Conservation (phyloP, 2,113 vertebrate genomes). For the Antechinus stuartii region DNA sequence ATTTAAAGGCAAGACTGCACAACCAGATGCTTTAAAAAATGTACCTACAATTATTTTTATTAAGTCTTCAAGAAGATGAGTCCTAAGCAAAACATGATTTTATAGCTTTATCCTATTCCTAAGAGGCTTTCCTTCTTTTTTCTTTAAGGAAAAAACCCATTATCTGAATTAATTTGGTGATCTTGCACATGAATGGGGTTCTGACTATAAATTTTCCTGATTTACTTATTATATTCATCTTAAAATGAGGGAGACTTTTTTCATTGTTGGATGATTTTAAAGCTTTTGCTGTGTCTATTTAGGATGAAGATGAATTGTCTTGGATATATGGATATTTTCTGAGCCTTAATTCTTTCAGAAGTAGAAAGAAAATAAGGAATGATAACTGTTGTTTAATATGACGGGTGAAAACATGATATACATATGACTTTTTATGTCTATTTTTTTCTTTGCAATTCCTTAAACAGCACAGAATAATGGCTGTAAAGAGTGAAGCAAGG, state of each 20-base stretch:
- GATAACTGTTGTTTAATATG: constrained; percentile 41
- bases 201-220: constrained; percentile 56
- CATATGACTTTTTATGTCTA: not conserved
- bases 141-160: not conserved
- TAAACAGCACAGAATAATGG: constrained; percentile 35
- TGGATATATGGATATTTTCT: constrained; percentile 40
- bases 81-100: constrained; percentile 52
- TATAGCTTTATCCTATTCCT: constrained; percentile 34
- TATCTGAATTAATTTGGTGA: constrained; percentile 7
- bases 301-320: not conserved
- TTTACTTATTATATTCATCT: constrained; percentile 59
- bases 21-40: constrained; percentile 44
- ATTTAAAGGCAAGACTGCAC: constrained; percentile 27
- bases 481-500: constrained; percentile 26
- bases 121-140: not conserved
- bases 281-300: not conserved
- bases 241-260: constrained; percentile 32
- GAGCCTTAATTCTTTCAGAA: constrained; percentile 28
- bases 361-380: constrained; percentile 4
- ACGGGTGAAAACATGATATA: constrained; percentile 33
- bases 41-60: constrained; percentile 36
- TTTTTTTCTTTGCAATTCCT: constrained; percentile 40
- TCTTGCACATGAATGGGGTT: constrained; percentile 46
- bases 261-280: constrained; percentile 49
- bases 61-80: constrained; percentile 52